A percentile compares a stretch with the other conserved stretches of the same genome.
Evolutionary conservation across 2,113 vertebrate species (phyloP).

Genomic region (Sarotherodon lohbergeri): DNA sequence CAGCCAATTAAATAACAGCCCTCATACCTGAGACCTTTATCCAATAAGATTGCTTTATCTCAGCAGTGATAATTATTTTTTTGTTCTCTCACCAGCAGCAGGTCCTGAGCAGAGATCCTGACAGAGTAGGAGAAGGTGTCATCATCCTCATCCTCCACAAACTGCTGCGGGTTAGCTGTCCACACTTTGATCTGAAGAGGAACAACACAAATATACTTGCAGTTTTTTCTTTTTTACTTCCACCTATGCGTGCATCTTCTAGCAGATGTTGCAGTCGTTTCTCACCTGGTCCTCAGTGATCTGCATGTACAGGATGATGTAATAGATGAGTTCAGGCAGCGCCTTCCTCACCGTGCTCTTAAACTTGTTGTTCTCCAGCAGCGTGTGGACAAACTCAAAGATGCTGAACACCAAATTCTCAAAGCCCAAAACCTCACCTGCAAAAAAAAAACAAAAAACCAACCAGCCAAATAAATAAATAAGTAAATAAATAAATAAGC

Average conservation of each 20-base stretch:
- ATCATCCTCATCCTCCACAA: conserved; percentile 98
- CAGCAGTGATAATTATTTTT: not conserved
- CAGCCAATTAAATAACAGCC: not conserved
- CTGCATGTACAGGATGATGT: conserved; percentile 98
- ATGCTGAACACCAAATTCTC: conserved; percentile 98
- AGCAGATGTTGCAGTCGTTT: not conserved
- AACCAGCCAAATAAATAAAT: not conserved
- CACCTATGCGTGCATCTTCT: not conserved
- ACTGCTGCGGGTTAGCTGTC: conserved; percentile 96
- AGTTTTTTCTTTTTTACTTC: not conserved
- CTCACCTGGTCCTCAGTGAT: conserved; percentile 92
- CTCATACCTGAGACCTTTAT: not conserved
- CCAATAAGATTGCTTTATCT: not conserved
- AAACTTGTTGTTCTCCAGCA: conserved; percentile 95
- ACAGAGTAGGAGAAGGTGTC: conserved; percentile 98
- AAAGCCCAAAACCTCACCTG: conserved; percentile 97
- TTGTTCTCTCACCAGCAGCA: conserved; percentile 83
- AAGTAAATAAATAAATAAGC: not conserved
- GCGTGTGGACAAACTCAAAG: conserved; percentile 97
- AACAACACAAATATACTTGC: not conserved
- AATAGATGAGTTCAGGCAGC: conserved; percentile 94
- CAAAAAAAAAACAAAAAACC: not conserved
- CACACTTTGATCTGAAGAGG: conserved; percentile 88
- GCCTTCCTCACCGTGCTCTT: conserved; percentile 97
- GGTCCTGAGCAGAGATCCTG: conserved; percentile 94